A percentile compares a stretch with the other conserved stretches of the same genome.
These are phyloP conservation scores for Anabacerthia variegaticeps DNA, from an alignment of 2,797 vertebrate species.

Conservation along the genomic window DNA sequence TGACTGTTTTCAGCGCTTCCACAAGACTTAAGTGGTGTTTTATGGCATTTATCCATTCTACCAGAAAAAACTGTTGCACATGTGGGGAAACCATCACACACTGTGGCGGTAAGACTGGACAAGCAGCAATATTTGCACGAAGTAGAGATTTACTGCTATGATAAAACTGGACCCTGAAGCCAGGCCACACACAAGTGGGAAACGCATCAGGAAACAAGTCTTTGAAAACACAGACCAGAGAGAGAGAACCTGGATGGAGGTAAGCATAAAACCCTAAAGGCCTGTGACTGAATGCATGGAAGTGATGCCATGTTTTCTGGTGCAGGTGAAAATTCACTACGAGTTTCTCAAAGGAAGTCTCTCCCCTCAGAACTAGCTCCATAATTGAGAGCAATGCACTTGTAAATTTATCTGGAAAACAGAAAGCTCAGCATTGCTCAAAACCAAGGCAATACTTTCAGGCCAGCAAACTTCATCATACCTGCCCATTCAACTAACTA, in stretches of 20 bases:
- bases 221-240: conserved; percentile 2
- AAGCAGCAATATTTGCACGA: conserved; percentile 18
- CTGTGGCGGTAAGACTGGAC: neutral
- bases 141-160: conserved; percentile 31
- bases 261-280: conserved; percentile 10
- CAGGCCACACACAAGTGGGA: neutral
- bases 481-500: conserved; percentile 19
- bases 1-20: neutral
- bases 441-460: neutral
- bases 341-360: neutral
- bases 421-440: conserved; percentile 27
- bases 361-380: neutral
- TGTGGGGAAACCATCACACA: neutral
- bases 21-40: neutral
- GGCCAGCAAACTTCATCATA: neutral
- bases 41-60: neutral
- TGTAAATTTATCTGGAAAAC: neutral
- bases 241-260: conserved; percentile 19
- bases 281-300: neutral
- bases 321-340: neutral
- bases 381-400: neutral
- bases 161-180: neutral
- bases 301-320: neutral
- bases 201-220: conserved; percentile 17
- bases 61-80: neutral